Conservation (phyloP, 2,113 vertebrate species). For the Serinus canaria region DNA sequence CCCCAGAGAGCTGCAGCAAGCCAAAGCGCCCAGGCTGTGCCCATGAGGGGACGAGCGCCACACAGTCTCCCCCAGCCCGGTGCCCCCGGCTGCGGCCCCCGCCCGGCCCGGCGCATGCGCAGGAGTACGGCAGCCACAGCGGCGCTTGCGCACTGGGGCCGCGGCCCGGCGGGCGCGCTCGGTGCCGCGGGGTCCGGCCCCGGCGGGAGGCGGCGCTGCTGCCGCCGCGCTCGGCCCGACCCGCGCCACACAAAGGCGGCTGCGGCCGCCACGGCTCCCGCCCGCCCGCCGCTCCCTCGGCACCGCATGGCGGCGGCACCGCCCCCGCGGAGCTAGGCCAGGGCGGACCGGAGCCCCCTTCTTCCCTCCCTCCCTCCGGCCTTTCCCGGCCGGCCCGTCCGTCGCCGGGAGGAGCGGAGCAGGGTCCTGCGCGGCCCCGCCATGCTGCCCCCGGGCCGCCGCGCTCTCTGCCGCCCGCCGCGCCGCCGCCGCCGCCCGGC, state of each 20-base stretch:
- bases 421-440: neutral
- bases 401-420: neutral
- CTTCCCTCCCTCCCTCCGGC: neutral
- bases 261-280: neutral
- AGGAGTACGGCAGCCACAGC: fast-evolving
- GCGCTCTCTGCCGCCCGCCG: neutral
- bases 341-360: neutral
- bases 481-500: neutral
- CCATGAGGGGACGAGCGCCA: fast-evolving
- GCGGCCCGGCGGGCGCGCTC: no score
- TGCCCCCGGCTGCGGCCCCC: fast-evolving
- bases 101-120: neutral
- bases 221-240: no score
- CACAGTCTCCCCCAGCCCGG: fast-evolving
- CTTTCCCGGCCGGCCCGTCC: neutral
- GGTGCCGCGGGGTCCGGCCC: no score
- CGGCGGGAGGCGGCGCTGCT: no score
- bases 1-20: fast-evolving
- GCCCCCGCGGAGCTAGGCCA: neutral
- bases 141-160: no score
- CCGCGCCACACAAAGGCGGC: no score
- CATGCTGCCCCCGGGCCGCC: neutral
- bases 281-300: neutral
- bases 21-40: fast-evolving
- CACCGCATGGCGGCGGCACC: neutral